Percentiles rank a stretch among this genome's conserved stretches.
Evolutionary conservation across 2,797 vertebrate genomes (phyloP).

Genomic region (Fistularia tabacaria): DNA sequence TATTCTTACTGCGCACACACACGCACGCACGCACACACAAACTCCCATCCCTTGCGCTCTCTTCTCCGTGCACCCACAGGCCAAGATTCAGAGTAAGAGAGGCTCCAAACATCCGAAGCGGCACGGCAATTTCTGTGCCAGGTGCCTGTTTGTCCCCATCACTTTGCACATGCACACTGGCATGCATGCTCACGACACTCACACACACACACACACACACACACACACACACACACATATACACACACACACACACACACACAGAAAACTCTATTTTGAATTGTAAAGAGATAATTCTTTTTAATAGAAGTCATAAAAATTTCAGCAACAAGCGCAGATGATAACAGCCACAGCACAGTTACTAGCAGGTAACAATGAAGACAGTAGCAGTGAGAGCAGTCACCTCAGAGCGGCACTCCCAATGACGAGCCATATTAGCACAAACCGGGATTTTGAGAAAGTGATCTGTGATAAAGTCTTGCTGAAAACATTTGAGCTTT

Average conservation of each 20-base stretch:
- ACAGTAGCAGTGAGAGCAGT: constrained; percentile 26
- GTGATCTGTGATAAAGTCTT: not conserved
- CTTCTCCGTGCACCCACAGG: no score
- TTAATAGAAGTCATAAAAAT: constrained; percentile 44
- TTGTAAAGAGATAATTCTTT: constrained; percentile 12
- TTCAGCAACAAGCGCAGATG: constrained; percentile 30
- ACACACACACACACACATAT: not conserved
- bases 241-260: not conserved
- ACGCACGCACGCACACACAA: no score
- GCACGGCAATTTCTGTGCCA: no score
- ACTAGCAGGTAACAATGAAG: constrained; percentile 17
- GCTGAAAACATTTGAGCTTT: not conserved
- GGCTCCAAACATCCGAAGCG: no score
- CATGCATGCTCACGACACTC: not conserved
- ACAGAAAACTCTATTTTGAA: no score
- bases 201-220: not conserved
- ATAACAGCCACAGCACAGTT: constrained; percentile 35
- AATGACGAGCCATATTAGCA: constrained; percentile 21
- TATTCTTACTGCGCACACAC: no score
- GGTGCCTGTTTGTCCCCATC: no score
- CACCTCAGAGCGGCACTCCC: constrained; percentile 16
- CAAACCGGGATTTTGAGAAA: not conserved
- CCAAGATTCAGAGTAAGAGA: no score
- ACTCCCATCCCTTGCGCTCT: no score
- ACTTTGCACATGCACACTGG: no score